Percentiles rank a stretch among this genome's conserved stretches.
These are phyloP conservation scores for Okamejei kenojei DNA, from an alignment of 2,797 vertebrate species.

Conservation along the genomic window DNA sequence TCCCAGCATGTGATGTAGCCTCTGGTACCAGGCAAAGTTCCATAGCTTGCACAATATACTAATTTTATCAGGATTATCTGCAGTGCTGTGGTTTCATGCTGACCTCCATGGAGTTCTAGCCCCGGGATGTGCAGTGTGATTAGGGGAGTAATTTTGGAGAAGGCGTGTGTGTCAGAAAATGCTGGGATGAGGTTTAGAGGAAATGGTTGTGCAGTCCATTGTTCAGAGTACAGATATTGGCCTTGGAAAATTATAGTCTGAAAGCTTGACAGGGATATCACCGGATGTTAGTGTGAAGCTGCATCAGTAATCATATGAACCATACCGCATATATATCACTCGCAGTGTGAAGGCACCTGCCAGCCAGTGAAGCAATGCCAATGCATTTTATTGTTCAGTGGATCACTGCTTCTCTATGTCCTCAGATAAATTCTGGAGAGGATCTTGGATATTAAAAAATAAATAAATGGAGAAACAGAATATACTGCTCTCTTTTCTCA, in stretches of 20 bases:
- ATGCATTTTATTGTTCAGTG: background rate
- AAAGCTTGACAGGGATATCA: background rate
- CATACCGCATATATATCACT: background rate
- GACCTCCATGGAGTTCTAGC: background rate
- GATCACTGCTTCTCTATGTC: background rate
- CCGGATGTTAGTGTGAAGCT: background rate
- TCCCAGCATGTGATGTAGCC: background rate
- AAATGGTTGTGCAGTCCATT: background rate
- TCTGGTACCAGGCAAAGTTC: background rate
- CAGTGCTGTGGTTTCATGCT: background rate
- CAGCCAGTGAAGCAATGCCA: background rate
- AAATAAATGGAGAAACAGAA: background rate
- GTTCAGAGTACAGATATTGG: background rate
- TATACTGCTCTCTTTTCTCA: background rate
- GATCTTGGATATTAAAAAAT: background rate
- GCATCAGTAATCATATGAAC: background rate
- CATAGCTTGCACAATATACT: background rate
- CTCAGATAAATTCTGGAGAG: background rate
- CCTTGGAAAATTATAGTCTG: background rate
- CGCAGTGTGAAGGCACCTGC: background rate
- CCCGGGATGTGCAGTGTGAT: background rate
- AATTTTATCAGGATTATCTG: background rate
- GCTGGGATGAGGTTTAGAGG: background rate
- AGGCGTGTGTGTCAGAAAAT: background rate
- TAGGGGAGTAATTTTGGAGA: no score